phyloP scores from a whole-genome alignment of 2,888 invertebrate species.

The Andrena bucephala region DNA sequence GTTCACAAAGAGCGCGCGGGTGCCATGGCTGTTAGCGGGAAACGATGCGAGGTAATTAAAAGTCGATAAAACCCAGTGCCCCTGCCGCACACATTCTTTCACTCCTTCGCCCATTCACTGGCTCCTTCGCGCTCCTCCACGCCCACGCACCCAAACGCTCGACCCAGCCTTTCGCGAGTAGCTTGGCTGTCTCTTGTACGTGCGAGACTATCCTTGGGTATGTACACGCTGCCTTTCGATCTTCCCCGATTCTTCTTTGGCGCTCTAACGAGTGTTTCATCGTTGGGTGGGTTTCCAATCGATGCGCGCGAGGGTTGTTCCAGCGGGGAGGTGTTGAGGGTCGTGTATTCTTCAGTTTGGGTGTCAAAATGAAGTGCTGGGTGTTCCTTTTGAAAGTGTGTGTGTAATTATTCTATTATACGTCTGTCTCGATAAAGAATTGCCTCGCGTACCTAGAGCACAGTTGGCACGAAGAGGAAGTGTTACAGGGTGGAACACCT shows the following conservation, averaged over 20 bases:
- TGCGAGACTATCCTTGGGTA: neutral
- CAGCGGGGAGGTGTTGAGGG: too few species aligned
- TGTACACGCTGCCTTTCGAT: neutral
- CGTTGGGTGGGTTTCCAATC: too few species aligned
- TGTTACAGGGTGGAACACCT: too few species aligned
- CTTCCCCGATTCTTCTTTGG: neutral
- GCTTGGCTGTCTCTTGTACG: neutral
- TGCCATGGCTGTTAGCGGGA: constrained; percentile 70
- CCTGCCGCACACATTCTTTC: constrained; percentile 67
- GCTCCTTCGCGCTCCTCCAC: constrained; percentile 32
- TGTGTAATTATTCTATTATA: too few species aligned
- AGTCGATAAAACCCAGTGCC: constrained; percentile 82
- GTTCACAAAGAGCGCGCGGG: constrained; percentile 46
- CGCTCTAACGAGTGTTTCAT: too few species aligned
- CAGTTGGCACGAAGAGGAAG: too few species aligned
- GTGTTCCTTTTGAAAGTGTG: too few species aligned
- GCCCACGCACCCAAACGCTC: constrained; percentile 1
- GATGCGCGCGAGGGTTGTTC: too few species aligned
- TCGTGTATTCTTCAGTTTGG: too few species aligned
- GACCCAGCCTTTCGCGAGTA: neutral
- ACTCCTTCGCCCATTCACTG: constrained; percentile 37
- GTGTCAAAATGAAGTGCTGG: too few species aligned
- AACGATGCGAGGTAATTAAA: constrained; percentile 82
- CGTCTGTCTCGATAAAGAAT: too few species aligned
- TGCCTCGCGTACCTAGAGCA: too few species aligned